A percentile compares a stretch with the other conserved stretches of the same genome.
These are phyloP conservation scores for Etia nguti DNA, from an alignment of 2,113 vertebrate genomes.

Conservation along the genomic window DNA sequence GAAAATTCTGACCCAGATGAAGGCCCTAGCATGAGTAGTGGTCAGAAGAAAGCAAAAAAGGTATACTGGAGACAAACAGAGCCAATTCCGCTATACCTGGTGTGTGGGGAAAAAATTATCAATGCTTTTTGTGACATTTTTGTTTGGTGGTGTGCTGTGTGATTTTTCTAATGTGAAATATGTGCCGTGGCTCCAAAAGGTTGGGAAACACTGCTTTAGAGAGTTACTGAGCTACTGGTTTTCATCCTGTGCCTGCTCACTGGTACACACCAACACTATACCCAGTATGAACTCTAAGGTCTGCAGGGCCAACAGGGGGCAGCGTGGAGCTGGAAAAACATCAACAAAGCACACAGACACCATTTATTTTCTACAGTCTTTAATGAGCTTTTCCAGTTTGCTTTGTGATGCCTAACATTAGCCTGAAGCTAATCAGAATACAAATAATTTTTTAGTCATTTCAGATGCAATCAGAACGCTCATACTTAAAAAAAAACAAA, in stretches of 20 bases:
- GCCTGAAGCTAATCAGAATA: slow-evolving; percentile 47
- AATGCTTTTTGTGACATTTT: neutral
- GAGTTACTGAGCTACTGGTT: neutral
- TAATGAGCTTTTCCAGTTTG: slow-evolving; percentile 61
- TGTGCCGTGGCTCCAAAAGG: neutral
- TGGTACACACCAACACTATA: neutral
- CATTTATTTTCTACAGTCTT: slow-evolving; percentile 56
- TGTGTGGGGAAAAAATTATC: accelerated
- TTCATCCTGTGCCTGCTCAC: neutral
- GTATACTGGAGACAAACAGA: neutral
- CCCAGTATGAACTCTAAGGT: neutral
- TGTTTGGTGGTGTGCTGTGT: neutral
- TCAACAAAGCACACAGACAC: neutral
- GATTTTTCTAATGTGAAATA: neutral
- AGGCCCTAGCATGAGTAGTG: neutral
- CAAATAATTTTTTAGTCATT: slow-evolving; percentile 44
- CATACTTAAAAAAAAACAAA: slow-evolving; percentile 42
- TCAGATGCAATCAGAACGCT: slow-evolving; percentile 45
- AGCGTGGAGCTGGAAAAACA: neutral
- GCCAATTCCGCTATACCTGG: neutral
- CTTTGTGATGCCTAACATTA: slow-evolving; percentile 45
- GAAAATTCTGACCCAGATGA: neutral
- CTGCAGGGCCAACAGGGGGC: slow-evolving; percentile 11
- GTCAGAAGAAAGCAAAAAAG: neutral
- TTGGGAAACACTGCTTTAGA: neutral